Evolutionary conservation across 2,113 vertebrate genomes (phyloP).

Genomic region (Mastomys coucha): DNA sequence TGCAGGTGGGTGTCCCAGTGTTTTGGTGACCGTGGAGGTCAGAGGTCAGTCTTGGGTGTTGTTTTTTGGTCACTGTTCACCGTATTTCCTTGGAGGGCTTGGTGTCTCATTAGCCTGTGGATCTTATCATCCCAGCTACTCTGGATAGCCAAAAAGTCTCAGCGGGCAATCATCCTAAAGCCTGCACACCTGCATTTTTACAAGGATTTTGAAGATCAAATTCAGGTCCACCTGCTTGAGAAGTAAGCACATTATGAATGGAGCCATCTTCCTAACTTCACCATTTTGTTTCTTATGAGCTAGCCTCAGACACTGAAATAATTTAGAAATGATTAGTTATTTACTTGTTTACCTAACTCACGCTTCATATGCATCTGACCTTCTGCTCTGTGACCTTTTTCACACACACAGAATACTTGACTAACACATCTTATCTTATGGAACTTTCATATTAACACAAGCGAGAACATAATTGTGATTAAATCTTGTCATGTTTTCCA

Average conservation of each 20-base stretch:
- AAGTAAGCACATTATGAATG: too few species aligned
- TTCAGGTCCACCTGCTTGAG: not conserved
- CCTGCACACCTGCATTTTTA: not conserved
- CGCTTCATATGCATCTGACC: not conserved
- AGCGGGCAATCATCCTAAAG: too few species aligned
- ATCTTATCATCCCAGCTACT: not conserved
- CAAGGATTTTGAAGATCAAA: not conserved
- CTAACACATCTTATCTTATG: not conserved
- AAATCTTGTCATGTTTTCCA: fast-evolving
- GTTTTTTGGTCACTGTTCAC: too few species aligned
- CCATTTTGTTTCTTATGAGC: not conserved
- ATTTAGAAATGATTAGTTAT: not conserved
- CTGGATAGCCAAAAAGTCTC: not conserved
- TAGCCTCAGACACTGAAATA: not conserved
- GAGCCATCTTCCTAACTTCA: not conserved
- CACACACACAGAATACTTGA: not conserved
- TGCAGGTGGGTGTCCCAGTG: too few species aligned
- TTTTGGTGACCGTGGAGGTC: not conserved
- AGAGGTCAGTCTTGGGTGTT: too few species aligned
- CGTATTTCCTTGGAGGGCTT: not conserved
- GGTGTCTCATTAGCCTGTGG: not conserved
- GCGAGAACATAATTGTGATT: not conserved
- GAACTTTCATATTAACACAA: not conserved
- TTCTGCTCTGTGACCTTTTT: not conserved
- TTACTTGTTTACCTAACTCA: not conserved